Evolutionary conservation across 2,888 invertebrate species (phyloP).

Genomic region (Aphelenchoides bicaudatus): DNA sequence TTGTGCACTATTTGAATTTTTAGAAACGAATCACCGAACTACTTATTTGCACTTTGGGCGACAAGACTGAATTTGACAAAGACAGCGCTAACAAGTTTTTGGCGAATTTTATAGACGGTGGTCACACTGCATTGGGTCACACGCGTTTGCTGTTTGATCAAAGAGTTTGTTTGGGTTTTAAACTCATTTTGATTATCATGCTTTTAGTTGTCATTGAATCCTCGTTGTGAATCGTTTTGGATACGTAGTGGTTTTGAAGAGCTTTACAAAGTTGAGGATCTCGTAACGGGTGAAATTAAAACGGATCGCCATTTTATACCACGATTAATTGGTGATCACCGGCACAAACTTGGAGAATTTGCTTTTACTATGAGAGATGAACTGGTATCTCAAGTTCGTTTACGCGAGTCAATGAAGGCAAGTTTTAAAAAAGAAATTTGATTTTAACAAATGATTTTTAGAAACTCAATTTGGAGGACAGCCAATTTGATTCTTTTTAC

Average conservation of each 20-base stretch:
- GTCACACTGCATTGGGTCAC: conserved; percentile 16
- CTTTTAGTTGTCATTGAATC: conserved; percentile 26
- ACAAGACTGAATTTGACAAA: conserved; percentile 15
- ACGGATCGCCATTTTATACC: conserved; percentile 16
- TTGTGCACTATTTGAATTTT: conserved; percentile 26
- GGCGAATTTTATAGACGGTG: conserved; percentile 24
- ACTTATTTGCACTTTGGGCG: conserved; percentile 7
- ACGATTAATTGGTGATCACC: conserved; percentile 53
- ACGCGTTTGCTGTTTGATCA: conserved; percentile 8
- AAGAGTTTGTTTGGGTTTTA: conserved; percentile 3
- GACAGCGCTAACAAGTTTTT: conserved; percentile 19
- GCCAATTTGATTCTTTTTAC: background rate
- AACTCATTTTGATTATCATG: background rate
- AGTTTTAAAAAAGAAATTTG: background rate
- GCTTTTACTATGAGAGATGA: conserved; percentile 55
- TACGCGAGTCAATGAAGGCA: conserved; percentile 32
- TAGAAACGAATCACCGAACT: conserved; percentile 28
- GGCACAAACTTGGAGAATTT: conserved; percentile 56
- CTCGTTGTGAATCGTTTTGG: conserved; percentile 57
- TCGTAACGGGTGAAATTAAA: conserved; percentile 7
- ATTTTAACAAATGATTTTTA: background rate
- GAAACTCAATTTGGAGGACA: too few species aligned
- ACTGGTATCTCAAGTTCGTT: conserved; percentile 44
- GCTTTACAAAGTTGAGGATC: conserved; percentile 44
- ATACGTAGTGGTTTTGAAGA: conserved; percentile 53